Base-by-base conservation (phyloP, 2,113 vertebrate species). In the Promerops cafer region DNA sequence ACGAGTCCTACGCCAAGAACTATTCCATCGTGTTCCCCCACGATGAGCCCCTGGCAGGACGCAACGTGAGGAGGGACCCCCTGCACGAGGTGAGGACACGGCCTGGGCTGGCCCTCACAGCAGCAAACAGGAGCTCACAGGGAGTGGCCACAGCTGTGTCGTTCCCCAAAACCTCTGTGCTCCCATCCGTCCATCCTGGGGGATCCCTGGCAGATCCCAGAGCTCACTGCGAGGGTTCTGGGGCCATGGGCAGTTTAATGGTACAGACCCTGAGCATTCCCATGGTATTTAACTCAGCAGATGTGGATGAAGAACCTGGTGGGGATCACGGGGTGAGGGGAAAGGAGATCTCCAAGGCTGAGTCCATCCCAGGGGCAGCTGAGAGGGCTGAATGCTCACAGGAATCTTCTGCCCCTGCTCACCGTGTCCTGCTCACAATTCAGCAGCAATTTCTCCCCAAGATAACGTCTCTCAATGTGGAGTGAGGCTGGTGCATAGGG, bases 1-100 rank as follows among this genome's bases (percentile, higher is more conserved):
- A 99, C 1, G 99, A 99, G 97, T 99, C 99, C 3, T 99, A 99
- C 0, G 99, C 99, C 86, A 99, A 99, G 96, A 99, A 99, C 96
- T 99, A 99, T 94, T 99, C 99, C 0, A 97, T 99, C 0, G 99
- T 99, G 35, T 99, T 99, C 83, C 99, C 99, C 21, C 98, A 99
- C 0, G 99, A 99, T 0, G 99, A 99, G 95, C 99, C 99, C 0
- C 98, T 99, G 97, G 99, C 99, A 0, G 98, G 99, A 10, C 98
- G 99, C 26, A 99, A 99, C 72, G 93, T 98, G 98, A 98, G 99
- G 97, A 98, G 81, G 40, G 99, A 99, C 72, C 98, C 99, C 2
- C 98, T 99, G 87, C 98, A 99, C 2, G 95, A 99, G 99, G 99
- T 99, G 89, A 92, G 83, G 47, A 24, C 4, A 44, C 3, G 0